Evolutionary conservation across 2,113 vertebrate species (phyloP), one percentile per base, ranked within the genome.

Genomic region (Zosterops borbonicus): DNA sequence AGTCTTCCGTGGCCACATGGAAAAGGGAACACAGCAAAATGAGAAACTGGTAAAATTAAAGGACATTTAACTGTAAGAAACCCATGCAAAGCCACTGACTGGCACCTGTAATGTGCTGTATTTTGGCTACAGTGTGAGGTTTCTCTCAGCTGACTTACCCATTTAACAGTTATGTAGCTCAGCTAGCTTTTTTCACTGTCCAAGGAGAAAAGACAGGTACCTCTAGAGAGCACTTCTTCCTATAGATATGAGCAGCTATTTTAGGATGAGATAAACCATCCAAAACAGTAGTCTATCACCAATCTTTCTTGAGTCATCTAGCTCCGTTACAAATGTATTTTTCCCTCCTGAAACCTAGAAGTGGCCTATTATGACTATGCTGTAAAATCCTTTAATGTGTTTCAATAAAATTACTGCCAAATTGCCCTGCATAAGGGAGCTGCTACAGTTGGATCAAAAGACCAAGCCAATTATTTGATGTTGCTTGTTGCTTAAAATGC

Each of bases 311-410:
- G 64, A 83, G 64, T 94, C 85, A 84, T 64, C 44, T 83, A 81
- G 22, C 44, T 70, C 88, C 53, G 77, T 80, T 88, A 71, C 67
- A 88, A 93, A 85, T 65, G 19, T 64, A 44, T 86, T 96, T 90
- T 87, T 49, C 64, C 49, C 56, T 93, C 53, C 50, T 77, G 76
- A 94, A 90, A 74, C 60, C 60, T 80, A 63, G 56, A 92, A 75
- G 28, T 96, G 76, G 55, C 56, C 75, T 78, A n/a, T 96, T 86
- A 90, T 18, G 9, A 90, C 75, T 83, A 39, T 75, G 69, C 64
- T 84, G 83, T 90, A 93, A 97, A 94, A 93, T 89, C 68, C 41
- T 81, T 80, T 83, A 87, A 92, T 86, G 82, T 56, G 19, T 93
- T 89, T 71, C 79, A 86, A 16, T 83, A 87, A 88, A 96, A 94